Conservation (phyloP, 1,140 invertebrate species). For the Spodoptera litura region DNA sequence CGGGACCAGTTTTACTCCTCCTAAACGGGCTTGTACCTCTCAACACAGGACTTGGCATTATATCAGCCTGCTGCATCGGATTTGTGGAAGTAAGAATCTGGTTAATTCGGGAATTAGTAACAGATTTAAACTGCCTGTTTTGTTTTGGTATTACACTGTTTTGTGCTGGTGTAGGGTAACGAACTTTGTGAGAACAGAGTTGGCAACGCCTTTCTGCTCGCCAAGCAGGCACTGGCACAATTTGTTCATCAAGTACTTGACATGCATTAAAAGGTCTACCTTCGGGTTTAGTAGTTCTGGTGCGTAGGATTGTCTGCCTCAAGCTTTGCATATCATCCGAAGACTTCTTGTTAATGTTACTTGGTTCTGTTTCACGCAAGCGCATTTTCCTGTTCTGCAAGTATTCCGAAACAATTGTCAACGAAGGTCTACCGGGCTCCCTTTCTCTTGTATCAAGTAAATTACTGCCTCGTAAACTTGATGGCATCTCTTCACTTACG, state of each 20-base stretch:
- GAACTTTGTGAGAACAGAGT: conserved; percentile 55
- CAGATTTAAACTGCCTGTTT: conserved; percentile 50
- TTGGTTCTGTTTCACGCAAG: conserved; percentile 63
- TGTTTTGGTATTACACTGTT: not conserved
- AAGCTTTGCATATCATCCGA: conserved; percentile 71
- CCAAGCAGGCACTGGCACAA: conserved; percentile 76
- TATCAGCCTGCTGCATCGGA: conserved; percentile 24
- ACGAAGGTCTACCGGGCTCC: conserved; percentile 59
- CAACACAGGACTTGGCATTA: conserved; percentile 50
- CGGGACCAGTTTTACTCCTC: conserved; percentile 51
- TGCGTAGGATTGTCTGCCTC: conserved; percentile 73
- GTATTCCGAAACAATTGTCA: conserved; percentile 77
- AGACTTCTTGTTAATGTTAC: conserved; percentile 54
- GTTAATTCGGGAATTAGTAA: conserved; percentile 56
- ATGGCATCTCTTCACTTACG: conserved; percentile 79
- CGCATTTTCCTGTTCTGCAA: conserved; percentile 73
- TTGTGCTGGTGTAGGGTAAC: conserved; percentile 15
- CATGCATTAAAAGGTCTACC: conserved; percentile 72
- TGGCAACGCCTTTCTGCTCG: conserved; percentile 62
- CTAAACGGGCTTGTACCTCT: conserved; percentile 57
- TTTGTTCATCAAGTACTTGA: conserved; percentile 74
- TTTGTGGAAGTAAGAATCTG: conserved; percentile 55
- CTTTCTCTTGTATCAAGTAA: conserved; percentile 51
- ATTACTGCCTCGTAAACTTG: conserved; percentile 68
- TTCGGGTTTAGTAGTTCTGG: conserved; percentile 67